phyloP scores from a whole-genome alignment of 1,140 invertebrate genomes.

The Triops cancriformis region DNA sequence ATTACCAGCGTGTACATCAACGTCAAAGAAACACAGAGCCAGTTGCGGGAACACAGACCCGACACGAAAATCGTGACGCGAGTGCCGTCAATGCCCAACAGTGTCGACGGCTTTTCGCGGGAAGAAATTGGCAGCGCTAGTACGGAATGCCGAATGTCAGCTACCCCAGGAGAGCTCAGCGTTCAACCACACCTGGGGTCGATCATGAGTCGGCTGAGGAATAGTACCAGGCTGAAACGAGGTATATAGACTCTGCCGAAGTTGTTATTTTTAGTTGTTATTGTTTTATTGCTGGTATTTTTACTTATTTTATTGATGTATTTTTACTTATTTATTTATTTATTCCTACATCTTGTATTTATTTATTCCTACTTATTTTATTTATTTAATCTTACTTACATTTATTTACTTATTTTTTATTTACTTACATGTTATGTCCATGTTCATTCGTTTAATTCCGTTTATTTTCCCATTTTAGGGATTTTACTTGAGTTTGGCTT shows the following conservation, averaged over 20 bases:
- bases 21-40: slow-evolving; percentile 85
- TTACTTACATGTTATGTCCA: too few relatives aligned
- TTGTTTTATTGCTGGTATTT: not conserved
- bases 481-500: too few relatives aligned
- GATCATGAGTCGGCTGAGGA: not conserved
- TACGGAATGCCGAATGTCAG: not conserved
- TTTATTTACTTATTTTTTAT: too few relatives aligned
- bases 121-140: not conserved
- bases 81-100: not conserved
- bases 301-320: not conserved
- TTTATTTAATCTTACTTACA: too few relatives aligned
- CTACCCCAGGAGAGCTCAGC: not conserved
- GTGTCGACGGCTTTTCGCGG: not conserved
- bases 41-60: slow-evolving; percentile 57
- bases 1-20: slow-evolving; percentile 97
- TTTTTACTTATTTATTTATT: too few relatives aligned
- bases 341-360: too few relatives aligned
- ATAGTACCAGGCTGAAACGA: not conserved
- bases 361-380: too few relatives aligned
- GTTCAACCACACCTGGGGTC: not conserved
- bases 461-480: too few relatives aligned
- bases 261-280: not conserved
- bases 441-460: too few relatives aligned
- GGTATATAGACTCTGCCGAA: not conserved
- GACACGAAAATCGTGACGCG: not conserved